These are phyloP conservation scores for Drosophila dunni DNA, from an alignment of 1,140 invertebrate genomes.

Conservation along the genomic window DNA sequence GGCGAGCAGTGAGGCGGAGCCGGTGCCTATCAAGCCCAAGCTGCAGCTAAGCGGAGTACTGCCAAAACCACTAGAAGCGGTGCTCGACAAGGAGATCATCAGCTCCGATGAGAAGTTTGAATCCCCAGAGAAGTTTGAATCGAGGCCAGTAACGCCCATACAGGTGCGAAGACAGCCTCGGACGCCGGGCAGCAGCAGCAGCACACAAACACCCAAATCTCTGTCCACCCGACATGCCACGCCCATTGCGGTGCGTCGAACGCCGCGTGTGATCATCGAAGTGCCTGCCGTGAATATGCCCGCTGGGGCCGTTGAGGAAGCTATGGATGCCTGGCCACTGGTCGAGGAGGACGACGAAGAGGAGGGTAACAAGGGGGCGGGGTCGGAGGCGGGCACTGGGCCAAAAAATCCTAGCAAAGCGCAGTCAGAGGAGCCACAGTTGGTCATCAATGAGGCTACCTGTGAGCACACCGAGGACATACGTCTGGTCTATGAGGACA, in stretches of 20 bases:
- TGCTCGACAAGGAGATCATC: conserved; percentile 79
- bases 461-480: conserved; percentile 87
- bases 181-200: conserved; percentile 62
- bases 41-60: conserved; percentile 20
- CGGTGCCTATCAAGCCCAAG: conserved; percentile 28
- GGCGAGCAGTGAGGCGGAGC: conserved; percentile 34
- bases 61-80: conserved; percentile 29
- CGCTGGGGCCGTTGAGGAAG: conserved; percentile 85
- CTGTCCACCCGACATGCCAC: conserved; percentile 64
- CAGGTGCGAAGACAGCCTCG: conserved; percentile 70
- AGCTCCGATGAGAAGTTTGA: conserved; percentile 81
- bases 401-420: conserved; percentile 9
- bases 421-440: conserved; percentile 43
- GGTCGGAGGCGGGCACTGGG: conserved; percentile 28
- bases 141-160: conserved; percentile 75
- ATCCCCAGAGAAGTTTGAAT: conserved; percentile 77
- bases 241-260: conserved; percentile 73
- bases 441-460: conserved; percentile 84
- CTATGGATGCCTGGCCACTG: conserved; percentile 86
- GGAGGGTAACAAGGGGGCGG: no score
- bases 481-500: conserved; percentile 88
- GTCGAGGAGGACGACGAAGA: no score
- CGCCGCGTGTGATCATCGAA: conserved; percentile 64
- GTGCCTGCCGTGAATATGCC: conserved; percentile 51
- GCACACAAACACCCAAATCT: conserved; percentile 48